Evolutionary conservation across 2,113 vertebrate species (phyloP).

Genomic region (Esox niger): DNA sequence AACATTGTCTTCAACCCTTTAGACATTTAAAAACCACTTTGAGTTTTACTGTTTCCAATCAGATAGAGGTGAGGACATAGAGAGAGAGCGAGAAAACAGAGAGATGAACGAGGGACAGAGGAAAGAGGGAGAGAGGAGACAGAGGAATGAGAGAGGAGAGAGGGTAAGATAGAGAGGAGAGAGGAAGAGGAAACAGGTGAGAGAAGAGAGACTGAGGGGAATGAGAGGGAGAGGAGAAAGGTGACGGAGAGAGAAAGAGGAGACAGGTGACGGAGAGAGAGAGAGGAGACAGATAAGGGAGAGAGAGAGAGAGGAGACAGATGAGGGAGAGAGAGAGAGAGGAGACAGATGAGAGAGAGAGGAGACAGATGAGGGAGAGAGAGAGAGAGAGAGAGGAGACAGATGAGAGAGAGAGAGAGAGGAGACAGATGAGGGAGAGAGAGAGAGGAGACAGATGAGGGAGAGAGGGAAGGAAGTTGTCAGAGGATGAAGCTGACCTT

Average conservation of each 20-base stretch:
- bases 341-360: background rate
- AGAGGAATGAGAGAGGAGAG: no score
- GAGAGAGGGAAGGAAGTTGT: background rate
- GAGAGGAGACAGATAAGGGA: constrained; percentile 23
- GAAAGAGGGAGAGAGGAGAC: no score
- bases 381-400: background rate
- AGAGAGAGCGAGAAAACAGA: no score
- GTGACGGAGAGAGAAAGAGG: constrained; percentile 26
- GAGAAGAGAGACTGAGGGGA: constrained; percentile 17
- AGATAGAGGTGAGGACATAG: no score
- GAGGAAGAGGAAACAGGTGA: constrained; percentile 20
- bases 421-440: background rate
- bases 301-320: background rate
- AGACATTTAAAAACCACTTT: no score
- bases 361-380: background rate
- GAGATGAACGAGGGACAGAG: no score
- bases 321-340: constrained; percentile 7
- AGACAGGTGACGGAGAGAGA: constrained; percentile 29
- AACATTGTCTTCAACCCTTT: no score
- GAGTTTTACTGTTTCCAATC: no score
- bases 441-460: background rate
- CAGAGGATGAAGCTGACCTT: constrained; percentile 81
- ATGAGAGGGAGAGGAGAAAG: constrained; percentile 27
- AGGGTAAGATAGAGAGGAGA: no score
- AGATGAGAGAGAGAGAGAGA: no score